Evolutionary conservation across 2,113 vertebrate genomes (phyloP), one percentile per base, ranked within the genome.

Genomic region (Barnardius zonarius): DNA sequence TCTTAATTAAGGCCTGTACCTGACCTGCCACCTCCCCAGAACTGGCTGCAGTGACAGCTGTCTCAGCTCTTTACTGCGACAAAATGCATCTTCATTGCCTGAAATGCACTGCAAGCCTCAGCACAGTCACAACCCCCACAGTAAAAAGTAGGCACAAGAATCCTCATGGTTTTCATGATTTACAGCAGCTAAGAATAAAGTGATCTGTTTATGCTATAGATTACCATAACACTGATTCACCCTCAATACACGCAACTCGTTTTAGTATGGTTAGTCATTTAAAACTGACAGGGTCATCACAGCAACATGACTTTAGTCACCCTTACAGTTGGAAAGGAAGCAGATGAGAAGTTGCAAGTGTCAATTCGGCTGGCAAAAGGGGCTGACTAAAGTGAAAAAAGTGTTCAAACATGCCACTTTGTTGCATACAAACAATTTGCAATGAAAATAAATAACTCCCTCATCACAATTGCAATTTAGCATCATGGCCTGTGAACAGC

Each of bases 271-370:
- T 57, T 82, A 86, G 66, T 90, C 92, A 94, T 75, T 96, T 93
- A 86, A 95, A 97, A 90, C 86, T 86, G 85, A 79, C 92, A 90
- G 67, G 76, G 87, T 95, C 84, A 84, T 68, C 54, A 95, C 78
- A 96, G 93, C 87, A 94, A 85, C 59, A 66, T n/a, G 78, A 92
- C 89, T 94, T 95, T 91, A 95, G 86, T 87, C 37, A 10, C 80
- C 63, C 55, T 90, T 88, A 75, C 69, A 95, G 92, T 30, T 85
- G 72, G 89, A 91, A 94, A 89, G 90, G 79, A 94, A 96, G 85
- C 1, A 2, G 79, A 83, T 44, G 72, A 94, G 81, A 96, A 92
- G 52, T 55, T 79, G 27, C 44, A 83, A 84, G 59, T 14, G 12
- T 67, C 79, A 83, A 39, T 41, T 75, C 44, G 79, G 78, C 66